Evolutionary conservation across 2,113 vertebrate species (phyloP).

Genomic region (Halcyon malimbica): DNA sequence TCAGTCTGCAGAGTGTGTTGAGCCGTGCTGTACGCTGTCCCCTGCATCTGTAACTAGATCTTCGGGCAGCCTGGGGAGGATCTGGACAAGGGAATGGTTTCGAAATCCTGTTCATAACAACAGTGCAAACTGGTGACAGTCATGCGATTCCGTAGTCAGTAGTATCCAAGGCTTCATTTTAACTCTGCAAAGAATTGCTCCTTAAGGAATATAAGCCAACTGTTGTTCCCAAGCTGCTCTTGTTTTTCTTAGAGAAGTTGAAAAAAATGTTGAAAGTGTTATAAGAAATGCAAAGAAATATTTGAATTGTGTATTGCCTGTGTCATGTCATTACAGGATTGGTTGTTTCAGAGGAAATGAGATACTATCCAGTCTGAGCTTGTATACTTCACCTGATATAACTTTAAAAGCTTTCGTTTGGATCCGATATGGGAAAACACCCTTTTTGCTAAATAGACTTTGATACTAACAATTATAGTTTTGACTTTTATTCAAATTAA

Average conservation of each 20-base stretch:
- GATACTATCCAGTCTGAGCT: not conserved
- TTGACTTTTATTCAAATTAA: not conserved
- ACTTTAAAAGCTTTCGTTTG: not conserved
- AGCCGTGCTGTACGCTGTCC: accelerated
- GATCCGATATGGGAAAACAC: not conserved
- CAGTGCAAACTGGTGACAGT: not conserved
- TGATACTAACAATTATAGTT: not conserved
- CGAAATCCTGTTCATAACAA: not conserved
- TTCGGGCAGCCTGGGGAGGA: not conserved
- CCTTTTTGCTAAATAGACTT: not conserved
- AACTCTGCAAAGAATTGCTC: not conserved
- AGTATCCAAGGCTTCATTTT: not conserved
- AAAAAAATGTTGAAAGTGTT: not conserved
- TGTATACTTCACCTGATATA: not conserved
- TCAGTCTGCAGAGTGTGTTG: accelerated
- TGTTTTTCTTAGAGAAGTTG: not conserved
- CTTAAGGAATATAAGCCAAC: not conserved
- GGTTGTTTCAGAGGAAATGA: not conserved
- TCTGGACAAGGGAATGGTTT: not conserved
- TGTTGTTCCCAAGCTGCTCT: not conserved
- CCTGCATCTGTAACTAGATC: not conserved
- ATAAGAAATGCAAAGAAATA: not conserved
- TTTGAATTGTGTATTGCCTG: not conserved
- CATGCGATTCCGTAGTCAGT: accelerated
- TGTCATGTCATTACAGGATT: not conserved